Evolutionary conservation across 2,113 vertebrate genomes (phyloP).

Genomic region (Eulemur rufifrons): DNA sequence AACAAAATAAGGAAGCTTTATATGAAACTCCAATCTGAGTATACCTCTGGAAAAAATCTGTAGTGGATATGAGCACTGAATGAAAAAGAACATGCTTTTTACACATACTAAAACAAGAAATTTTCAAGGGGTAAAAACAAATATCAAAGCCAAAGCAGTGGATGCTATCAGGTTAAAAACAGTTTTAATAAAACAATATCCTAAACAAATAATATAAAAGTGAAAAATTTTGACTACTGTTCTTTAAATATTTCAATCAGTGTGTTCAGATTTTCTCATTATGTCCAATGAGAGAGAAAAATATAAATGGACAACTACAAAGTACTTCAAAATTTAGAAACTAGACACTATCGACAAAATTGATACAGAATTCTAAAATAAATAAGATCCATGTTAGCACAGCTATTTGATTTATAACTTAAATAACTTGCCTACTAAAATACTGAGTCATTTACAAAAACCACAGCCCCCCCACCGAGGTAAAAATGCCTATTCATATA

Average conservation of each 20-base stretch:
- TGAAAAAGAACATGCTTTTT: not conserved
- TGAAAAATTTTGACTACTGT: not conserved
- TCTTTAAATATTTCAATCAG: not conserved
- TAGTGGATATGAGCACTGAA: not conserved
- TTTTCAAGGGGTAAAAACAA: not conserved
- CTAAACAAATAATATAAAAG: not conserved
- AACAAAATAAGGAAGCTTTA: not conserved
- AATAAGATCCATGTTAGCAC: not conserved
- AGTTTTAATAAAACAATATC: not conserved
- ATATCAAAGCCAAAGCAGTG: not conserved
- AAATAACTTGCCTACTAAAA: not conserved
- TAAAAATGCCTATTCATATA: not conserved
- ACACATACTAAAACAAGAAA: not conserved
- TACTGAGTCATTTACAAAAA: constrained; percentile 11
- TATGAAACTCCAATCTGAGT: not conserved
- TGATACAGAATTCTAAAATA: not conserved
- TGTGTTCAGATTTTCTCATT: not conserved
- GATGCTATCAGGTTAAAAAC: not conserved
- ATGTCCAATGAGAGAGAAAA: not conserved
- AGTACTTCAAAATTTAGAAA: not conserved
- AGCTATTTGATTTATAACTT: not conserved
- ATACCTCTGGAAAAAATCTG: not conserved
- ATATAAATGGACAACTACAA: not conserved
- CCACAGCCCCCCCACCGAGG: not conserved
- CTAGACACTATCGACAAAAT: not conserved